Conservation (phyloP, 2,113 vertebrate genomes). For the Accipiter virgatus region DNA sequence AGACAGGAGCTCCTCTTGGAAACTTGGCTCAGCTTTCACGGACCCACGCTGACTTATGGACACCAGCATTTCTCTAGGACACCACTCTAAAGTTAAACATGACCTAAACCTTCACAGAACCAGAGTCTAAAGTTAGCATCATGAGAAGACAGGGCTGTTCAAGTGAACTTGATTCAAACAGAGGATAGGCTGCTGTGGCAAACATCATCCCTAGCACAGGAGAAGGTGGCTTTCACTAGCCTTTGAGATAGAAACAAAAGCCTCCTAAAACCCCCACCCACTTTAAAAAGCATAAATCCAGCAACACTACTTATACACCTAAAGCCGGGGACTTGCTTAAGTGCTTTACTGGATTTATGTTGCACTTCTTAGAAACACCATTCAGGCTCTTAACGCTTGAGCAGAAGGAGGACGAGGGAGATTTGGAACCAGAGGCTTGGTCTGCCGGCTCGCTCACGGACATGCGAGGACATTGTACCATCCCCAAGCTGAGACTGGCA, state of each 20-base stretch:
- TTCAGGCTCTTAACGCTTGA: neutral
- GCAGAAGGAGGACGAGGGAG: neutral
- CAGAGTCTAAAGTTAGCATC: neutral
- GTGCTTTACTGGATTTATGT: neutral
- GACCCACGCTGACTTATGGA: neutral
- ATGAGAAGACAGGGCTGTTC: neutral
- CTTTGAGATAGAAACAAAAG: neutral
- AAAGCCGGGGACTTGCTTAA: neutral
- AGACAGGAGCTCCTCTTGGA: neutral
- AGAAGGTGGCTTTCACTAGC: neutral
- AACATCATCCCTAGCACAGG: rapidly evolving
- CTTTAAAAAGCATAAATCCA: neutral
- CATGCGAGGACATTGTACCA: rapidly evolving
- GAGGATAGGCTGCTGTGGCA: neutral
- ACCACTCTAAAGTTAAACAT: neutral
- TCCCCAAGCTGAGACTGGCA: rapidly evolving
- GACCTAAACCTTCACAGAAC: neutral
- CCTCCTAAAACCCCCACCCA: neutral
- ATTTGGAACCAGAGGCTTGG: neutral
- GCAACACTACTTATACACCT: neutral
- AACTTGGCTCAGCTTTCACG: neutral
- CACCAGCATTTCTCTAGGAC: neutral
- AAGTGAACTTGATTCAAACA: neutral
- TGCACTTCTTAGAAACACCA: neutral
- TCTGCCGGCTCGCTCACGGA: neutral